Percentiles rank a stretch among this genome's conserved stretches.
Conservation (phyloP, 2,888 invertebrate species). For the Rhaphigaster nebulosa region DNA sequence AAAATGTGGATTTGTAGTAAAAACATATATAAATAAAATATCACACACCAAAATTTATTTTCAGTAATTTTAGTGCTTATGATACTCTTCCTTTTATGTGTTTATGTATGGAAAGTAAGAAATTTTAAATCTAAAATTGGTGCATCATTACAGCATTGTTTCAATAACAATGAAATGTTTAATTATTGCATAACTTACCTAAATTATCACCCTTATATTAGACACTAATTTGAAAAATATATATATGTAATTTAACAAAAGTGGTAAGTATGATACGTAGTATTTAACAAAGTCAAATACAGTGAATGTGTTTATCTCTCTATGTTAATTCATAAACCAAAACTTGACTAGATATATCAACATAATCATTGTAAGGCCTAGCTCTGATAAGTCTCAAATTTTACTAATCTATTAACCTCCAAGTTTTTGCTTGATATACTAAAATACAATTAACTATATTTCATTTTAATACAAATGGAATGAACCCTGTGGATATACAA, state of each 20-base stretch:
- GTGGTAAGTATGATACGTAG: neutral
- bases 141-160: neutral
- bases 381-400: constrained; percentile 52
- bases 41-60: neutral
- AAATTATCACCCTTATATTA: neutral
- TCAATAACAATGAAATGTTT: neutral
- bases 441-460: neutral
- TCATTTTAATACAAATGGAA: constrained; percentile 4
- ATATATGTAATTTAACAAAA: neutral
- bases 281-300: neutral
- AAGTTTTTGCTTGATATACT: neutral
- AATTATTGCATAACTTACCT: neutral
- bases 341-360: constrained; percentile 4
- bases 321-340: neutral
- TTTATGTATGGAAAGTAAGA: neutral
- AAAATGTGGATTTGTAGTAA: neutral
- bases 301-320: neutral
- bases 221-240: neutral
- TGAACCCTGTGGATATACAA: constrained; percentile 28
- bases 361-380: constrained; percentile 26
- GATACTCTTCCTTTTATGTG: neutral
- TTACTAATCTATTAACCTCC: neutral
- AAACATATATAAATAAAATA: neutral
- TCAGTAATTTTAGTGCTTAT: neutral
- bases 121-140: neutral